A percentile compares a stretch with the other conserved stretches of the same genome.
Evolutionary conservation across 2,797 vertebrate species (phyloP).

Genomic region (Paguma larvata): DNA sequence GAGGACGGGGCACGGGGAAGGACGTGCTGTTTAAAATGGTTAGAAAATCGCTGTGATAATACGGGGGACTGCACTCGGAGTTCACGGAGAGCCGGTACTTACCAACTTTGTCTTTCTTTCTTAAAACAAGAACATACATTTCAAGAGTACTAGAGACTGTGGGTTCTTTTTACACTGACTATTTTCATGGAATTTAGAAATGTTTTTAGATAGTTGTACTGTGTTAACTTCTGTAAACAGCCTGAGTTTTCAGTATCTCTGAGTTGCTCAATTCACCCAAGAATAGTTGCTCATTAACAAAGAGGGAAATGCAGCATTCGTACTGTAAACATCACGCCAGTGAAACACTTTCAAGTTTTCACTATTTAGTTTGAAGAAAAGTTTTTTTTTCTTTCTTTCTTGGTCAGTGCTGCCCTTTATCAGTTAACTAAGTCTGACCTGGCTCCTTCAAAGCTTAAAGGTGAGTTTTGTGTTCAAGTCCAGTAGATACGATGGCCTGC

Average conservation of each 20-base stretch:
- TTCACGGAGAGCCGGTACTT: accelerated
- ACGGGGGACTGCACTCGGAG: accelerated
- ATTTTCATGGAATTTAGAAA: not conserved
- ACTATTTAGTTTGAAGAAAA: not conserved
- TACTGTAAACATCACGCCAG: not conserved
- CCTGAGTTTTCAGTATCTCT: not conserved
- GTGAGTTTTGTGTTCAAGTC: not conserved
- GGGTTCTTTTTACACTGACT: not conserved
- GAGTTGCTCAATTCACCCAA: not conserved
- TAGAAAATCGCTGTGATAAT: accelerated
- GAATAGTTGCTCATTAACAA: not conserved
- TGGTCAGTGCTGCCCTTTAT: not conserved
- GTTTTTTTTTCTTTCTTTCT: not conserved
- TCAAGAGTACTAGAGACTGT: not conserved
- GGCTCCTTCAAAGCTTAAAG: not conserved
- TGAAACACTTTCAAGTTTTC: not conserved
- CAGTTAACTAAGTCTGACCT: not conserved
- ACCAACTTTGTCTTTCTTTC: not conserved
- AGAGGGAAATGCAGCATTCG: not conserved
- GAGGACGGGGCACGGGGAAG: not conserved
- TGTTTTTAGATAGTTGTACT: not conserved
- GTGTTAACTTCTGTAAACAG: not conserved
- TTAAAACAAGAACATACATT: not conserved
- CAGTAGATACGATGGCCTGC: not conserved
- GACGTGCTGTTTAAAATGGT: accelerated